Evolutionary conservation across 2,113 vertebrate genomes (phyloP), one percentile per base, ranked within the genome.

Genomic region (Mugil cephalus): DNA sequence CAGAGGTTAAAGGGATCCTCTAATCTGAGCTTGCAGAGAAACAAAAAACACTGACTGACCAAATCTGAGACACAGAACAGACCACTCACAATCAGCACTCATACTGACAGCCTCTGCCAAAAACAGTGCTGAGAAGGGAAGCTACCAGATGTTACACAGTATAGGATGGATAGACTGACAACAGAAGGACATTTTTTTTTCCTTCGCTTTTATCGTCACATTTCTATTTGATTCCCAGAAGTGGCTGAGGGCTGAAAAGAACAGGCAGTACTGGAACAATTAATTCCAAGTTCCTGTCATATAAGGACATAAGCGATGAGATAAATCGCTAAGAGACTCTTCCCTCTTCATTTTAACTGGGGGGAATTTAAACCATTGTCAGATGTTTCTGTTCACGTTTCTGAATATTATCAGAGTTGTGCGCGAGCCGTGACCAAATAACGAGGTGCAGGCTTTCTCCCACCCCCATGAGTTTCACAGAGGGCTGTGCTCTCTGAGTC

Each of bases 1-100:
- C 87, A 76, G 73, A 84, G 89, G 83, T 91, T 83, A 85, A 42
- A 86, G 62, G 63, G 77, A 85, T 87, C 87, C 78, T 89, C 55
- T 82, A 68, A 83, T 89, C 87, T 88, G 69, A 69, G 38, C 67
- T 74, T 11, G 6, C 15, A 75, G 24, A 30, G 24, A 30, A 30
- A 30, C 84, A 85, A 83, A 59, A 74, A 67, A 68, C 52, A 70
- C 39, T 12, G 42, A 58, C 73, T 42, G 13, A 61, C 70, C 19
- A 77, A 84, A 87, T 84, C 79, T 18, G 15, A 59, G 66, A 87
- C 53, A 69, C 65, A 78, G 75, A 77, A 65, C 80, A 86, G 40
- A 72, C 54, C 0, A 19, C 64, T 61, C 15, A 24, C 45, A 74
- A 73, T 78, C 42, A 56, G 38, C 50, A 36, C 42, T 70, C 38